These are phyloP conservation scores for Protomyctophum bolini DNA, from an alignment of 2,113 vertebrate genomes.

Conservation along the genomic window DNA sequence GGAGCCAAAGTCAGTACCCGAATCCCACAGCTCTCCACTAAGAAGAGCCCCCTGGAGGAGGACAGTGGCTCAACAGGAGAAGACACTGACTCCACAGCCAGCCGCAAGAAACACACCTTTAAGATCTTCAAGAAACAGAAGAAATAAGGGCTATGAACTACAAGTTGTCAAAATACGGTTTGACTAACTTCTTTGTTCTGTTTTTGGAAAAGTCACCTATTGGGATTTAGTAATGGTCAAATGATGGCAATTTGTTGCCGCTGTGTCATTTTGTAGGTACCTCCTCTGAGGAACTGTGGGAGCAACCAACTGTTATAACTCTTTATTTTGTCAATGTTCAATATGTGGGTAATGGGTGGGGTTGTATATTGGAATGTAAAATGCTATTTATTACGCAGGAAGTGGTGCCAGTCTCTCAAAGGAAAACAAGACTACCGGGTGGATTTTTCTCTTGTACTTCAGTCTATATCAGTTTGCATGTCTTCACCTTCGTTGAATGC, in stretches of 20 bases:
- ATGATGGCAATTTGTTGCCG: slow-evolving; percentile 43
- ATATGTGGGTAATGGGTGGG: slow-evolving; percentile 47
- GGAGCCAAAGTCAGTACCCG: slow-evolving; percentile 80
- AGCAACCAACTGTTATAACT: slow-evolving; percentile 56
- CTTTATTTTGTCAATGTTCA: slow-evolving; percentile 54
- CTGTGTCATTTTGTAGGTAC: slow-evolving; percentile 59
- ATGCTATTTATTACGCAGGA: slow-evolving; percentile 82
- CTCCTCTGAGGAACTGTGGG: slow-evolving; percentile 60
- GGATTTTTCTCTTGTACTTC: slow-evolving; percentile 61
- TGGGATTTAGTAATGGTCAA: slow-evolving; percentile 32
- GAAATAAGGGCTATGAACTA: slow-evolving; percentile 80
- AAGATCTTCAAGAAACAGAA: slow-evolving; percentile 99
- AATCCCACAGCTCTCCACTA: slow-evolving; percentile 91
- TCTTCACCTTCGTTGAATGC: slow-evolving; percentile 77
- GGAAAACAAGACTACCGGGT: slow-evolving; percentile 51
- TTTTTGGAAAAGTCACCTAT: slow-evolving; percentile 36
- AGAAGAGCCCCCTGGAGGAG: slow-evolving; percentile 91
- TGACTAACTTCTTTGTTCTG: slow-evolving; percentile 47
- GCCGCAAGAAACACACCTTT: slow-evolving; percentile 95
- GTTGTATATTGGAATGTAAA: slow-evolving; percentile 74
- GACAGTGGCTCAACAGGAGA: slow-evolving; percentile 92
- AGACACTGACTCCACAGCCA: slow-evolving; percentile 89
- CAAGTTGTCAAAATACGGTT: slow-evolving; percentile 29
- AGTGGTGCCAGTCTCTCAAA: slow-evolving; percentile 66
- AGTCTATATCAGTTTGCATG: slow-evolving; percentile 77